A percentile compares a stretch with the other conserved stretches of the same genome.
phyloP scores from a whole-genome alignment of 2,888 invertebrate species.

The Drosophila paracracens region DNA sequence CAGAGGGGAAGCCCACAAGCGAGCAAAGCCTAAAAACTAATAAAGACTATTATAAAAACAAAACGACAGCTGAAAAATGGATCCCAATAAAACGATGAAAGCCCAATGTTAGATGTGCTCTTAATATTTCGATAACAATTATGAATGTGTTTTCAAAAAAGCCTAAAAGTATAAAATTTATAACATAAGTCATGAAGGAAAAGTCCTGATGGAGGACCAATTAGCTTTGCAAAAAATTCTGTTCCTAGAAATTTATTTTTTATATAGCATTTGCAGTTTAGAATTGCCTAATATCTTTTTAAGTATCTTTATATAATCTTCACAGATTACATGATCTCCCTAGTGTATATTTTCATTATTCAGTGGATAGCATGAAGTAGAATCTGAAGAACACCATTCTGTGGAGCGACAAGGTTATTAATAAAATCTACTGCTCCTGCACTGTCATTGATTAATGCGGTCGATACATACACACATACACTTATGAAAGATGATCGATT shows the following conservation, averaged over 20 bases:
- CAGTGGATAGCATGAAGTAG: background rate
- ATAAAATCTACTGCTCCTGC: background rate
- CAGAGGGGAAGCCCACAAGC: slow-evolving; percentile 26
- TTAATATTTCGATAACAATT: background rate
- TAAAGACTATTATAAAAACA: slow-evolving; percentile 51
- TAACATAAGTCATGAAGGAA: background rate
- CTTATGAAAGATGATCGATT: background rate
- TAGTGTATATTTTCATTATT: background rate
- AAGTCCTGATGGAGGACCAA: background rate
- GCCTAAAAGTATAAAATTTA: slow-evolving; percentile 32
- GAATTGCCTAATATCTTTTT: background rate
- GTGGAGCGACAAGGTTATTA: background rate
- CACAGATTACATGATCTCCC: background rate
- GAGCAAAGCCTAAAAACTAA: slow-evolving; percentile 46
- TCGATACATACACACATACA: background rate
- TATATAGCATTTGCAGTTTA: background rate
- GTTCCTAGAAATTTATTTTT: background rate
- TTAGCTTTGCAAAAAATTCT: background rate
- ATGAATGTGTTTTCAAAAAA: slow-evolving; percentile 38
- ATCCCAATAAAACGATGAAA: slow-evolving; percentile 17
- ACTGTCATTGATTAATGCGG: background rate
- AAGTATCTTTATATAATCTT: background rate
- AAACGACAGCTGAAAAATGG: slow-evolving; percentile 8
- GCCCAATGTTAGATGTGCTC: slow-evolving; percentile 28
- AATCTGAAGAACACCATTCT: background rate